phyloP scores from a whole-genome alignment of 2,797 vertebrate genomes.

The Hoplostethus atlanticus region DNA sequence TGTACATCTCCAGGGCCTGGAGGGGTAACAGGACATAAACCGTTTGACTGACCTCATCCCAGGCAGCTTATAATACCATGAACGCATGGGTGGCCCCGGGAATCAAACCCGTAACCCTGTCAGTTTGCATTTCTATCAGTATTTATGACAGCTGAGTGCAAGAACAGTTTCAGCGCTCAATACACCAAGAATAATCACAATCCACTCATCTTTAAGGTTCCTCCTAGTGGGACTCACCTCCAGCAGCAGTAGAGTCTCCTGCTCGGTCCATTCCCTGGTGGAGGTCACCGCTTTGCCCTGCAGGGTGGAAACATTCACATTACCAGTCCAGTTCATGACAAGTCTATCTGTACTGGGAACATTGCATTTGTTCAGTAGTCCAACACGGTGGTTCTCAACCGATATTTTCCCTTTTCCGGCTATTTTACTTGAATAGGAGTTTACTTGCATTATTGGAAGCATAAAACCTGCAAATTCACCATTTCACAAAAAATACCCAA shows the following conservation, averaged over 20 bases:
- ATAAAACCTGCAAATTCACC: no score
- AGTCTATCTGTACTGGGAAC: background rate
- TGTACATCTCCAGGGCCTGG: conserved; percentile 97
- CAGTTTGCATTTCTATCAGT: background rate
- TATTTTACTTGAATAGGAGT: no score
- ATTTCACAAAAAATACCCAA: no score
- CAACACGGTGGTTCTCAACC: no score
- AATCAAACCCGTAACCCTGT: no score
- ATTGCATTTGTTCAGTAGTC: background rate
- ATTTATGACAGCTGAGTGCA: background rate
- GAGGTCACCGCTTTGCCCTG: conserved; percentile 91
- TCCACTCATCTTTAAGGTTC: background rate
- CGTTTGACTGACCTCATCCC: no score
- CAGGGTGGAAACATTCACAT: conserved; percentile 4
- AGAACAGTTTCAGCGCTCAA: background rate
- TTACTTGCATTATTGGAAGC: no score
- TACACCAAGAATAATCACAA: background rate
- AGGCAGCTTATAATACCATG: no score
- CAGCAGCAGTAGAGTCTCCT: conserved; percentile 94
- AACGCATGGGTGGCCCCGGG: no score
- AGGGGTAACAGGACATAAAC: background rate
- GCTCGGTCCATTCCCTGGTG: conserved; percentile 96
- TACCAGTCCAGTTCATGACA: background rate
- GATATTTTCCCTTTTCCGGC: no score
- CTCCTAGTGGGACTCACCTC: conserved; percentile 85